Conservation (phyloP, 2,888 invertebrate species). For the Rhorus exstirpatorius region DNA sequence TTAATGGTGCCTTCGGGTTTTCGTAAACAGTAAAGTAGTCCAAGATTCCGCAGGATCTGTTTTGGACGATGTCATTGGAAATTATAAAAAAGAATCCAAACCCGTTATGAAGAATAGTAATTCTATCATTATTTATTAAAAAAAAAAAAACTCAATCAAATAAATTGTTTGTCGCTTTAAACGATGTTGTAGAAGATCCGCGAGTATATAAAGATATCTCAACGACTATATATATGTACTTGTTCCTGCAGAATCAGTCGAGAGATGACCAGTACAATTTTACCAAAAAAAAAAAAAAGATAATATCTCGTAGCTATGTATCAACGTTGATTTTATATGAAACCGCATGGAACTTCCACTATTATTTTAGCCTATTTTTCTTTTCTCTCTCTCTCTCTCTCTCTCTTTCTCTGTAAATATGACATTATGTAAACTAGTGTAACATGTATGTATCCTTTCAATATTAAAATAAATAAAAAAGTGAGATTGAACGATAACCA, state of each 20-base stretch:
- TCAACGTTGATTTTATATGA: not conserved
- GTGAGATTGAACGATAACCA: constrained; percentile 74
- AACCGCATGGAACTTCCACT: constrained; percentile 11
- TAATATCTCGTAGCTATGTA: constrained; percentile 24
- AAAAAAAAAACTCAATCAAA: constrained; percentile 49
- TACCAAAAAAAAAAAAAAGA: constrained; percentile 44
- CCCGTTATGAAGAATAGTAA: not conserved
- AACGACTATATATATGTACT: constrained; percentile 32
- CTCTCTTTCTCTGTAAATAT: constrained; percentile 76
- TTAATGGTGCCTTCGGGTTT: not conserved
- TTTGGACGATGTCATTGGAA: not conserved
- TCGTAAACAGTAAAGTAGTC: not conserved
- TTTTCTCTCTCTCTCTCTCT: not conserved
- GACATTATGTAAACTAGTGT: constrained; percentile 79
- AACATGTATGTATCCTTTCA: constrained; percentile 74
- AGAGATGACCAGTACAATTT: constrained; percentile 54
- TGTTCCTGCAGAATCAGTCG: constrained; percentile 55
- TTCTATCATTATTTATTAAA: constrained; percentile 46
- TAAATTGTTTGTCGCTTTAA: constrained; percentile 53
- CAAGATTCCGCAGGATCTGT: not conserved
- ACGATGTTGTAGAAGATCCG: constrained; percentile 29
- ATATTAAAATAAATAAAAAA: constrained; percentile 79
- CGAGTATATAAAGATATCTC: constrained; percentile 22
- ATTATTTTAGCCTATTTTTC: constrained; percentile 12
- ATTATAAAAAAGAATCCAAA: not conserved